Percentiles rank a stretch among this genome's conserved stretches.
Conservation (phyloP, 2,113 vertebrate species). For the Nothocercus nigrocapillus region DNA sequence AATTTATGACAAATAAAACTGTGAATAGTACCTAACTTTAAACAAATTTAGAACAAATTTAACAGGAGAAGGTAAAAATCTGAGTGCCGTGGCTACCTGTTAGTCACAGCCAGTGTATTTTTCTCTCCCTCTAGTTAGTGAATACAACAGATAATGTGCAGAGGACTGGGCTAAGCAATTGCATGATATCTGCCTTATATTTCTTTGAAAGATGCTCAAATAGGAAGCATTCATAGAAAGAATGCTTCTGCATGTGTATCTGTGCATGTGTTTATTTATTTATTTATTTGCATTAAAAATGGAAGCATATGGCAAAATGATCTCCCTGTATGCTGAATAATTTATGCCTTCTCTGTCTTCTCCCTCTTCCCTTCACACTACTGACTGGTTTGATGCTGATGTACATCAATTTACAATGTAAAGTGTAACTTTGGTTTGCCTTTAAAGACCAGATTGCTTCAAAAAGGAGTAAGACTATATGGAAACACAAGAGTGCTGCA, state of each 20-base stretch:
- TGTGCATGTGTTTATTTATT: background rate
- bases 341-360: constrained; percentile 36
- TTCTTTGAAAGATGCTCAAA: background rate
- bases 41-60: background rate
- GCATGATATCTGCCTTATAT: background rate
- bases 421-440: constrained; percentile 43
- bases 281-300: constrained; percentile 31
- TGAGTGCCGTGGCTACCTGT: background rate
- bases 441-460: constrained; percentile 47
- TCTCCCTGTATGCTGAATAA: constrained; percentile 39
- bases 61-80: background rate
- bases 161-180: background rate
- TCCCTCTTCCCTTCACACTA: constrained; percentile 25
- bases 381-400: constrained; percentile 25
- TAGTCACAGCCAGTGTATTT: background rate
- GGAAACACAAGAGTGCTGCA: constrained; percentile 22
- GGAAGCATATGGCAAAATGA: constrained; percentile 14
- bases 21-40: background rate
- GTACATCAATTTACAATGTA: constrained; percentile 54
- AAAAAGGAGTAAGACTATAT: constrained; percentile 43
- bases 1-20: background rate
- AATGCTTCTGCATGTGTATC: background rate
- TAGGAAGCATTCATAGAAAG: background rate
- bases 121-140: background rate
- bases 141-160: background rate